Percentiles rank a stretch among this genome's conserved stretches.
Conservation (phyloP, 2,888 invertebrate species). For the Chymomyza amoena region DNA sequence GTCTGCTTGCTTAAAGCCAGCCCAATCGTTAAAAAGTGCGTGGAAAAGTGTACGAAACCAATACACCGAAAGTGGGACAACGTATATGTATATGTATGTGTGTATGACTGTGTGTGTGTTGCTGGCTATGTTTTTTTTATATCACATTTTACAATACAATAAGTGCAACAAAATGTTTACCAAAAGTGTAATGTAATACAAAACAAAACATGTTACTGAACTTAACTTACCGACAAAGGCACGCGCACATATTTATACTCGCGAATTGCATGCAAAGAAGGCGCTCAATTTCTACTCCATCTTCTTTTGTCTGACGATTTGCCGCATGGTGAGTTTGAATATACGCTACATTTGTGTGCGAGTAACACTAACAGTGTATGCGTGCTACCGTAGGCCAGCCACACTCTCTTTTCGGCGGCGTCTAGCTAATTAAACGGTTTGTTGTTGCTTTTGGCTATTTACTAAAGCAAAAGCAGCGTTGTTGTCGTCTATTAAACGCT, state of each 20-base stretch:
- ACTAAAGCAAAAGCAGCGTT: not conserved
- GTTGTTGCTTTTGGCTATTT: slow-evolving; percentile 14
- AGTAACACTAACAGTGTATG: slow-evolving; percentile 13
- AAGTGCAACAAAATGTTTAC: slow-evolving; percentile 57
- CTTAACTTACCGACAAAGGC: not conserved
- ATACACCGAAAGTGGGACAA: slow-evolving; percentile 71
- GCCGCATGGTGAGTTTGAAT: slow-evolving; percentile 66
- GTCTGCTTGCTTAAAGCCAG: slow-evolving; percentile 39
- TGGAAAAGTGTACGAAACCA: slow-evolving; percentile 72
- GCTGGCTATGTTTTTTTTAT: slow-evolving; percentile 37
- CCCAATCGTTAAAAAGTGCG: slow-evolving; percentile 63
- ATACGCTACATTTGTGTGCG: not conserved
- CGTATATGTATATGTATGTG: slow-evolving; percentile 42
- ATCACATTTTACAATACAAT: slow-evolving; percentile 13
- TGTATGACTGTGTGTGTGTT: slow-evolving; percentile 32
- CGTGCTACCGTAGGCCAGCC: slow-evolving; percentile 45
- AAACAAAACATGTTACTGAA: slow-evolving; percentile 53
- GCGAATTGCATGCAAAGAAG: not conserved
- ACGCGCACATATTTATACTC: not conserved
- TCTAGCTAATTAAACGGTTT: slow-evolving; percentile 21
- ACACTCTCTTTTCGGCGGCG: slow-evolving; percentile 54
- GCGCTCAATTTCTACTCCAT: slow-evolving; percentile 12
- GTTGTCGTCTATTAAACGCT: not conserved
- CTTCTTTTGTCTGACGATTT: slow-evolving; percentile 72
- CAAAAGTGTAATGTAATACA: slow-evolving; percentile 45